Evolutionary conservation across 2,888 invertebrate genomes (phyloP).

Genomic region (Idaea aversata): DNA sequence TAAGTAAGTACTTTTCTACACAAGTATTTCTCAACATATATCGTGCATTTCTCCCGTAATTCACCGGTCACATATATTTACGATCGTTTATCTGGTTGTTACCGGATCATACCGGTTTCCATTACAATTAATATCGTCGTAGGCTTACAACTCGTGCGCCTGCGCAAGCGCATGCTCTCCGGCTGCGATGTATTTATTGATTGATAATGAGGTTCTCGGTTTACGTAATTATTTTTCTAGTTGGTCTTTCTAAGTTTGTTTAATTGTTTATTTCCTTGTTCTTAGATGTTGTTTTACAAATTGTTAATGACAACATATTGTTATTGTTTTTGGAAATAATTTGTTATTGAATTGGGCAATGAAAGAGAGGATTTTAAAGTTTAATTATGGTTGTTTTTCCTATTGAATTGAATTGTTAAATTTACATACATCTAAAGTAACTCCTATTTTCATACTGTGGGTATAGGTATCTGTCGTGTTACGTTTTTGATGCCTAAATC

Average conservation of each 20-base stretch:
- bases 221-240: conserved; percentile 3
- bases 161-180: conserved; percentile 30
- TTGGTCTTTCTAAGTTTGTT: neutral
- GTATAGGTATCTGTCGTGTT: too few relatives aligned
- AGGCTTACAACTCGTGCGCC: conserved; percentile 32
- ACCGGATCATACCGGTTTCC: conserved; percentile 34
- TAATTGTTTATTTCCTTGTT: conserved; percentile 1
- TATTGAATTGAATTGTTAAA: too few relatives aligned
- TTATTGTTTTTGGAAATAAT: neutral
- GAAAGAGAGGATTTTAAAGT: neutral
- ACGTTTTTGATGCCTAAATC: too few relatives aligned
- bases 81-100: conserved; percentile 20
- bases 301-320: neutral
- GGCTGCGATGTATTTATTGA: conserved; percentile 43
- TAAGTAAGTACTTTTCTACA: conserved; percentile 3
- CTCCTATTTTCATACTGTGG: too few relatives aligned
- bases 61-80: conserved; percentile 32
- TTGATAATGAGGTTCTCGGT: conserved; percentile 40
- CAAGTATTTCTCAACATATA: conserved; percentile 19
- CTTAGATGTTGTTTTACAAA: neutral
- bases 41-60: conserved; percentile 26
- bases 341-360: neutral
- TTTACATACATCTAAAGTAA: too few relatives aligned
- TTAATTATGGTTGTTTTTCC: too few relatives aligned
- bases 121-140: conserved; percentile 47